A percentile compares a stretch with the other conserved stretches of the same genome.
Conservation (phyloP, 1,140 invertebrate species). For the Heliconius eleuchia region DNA sequence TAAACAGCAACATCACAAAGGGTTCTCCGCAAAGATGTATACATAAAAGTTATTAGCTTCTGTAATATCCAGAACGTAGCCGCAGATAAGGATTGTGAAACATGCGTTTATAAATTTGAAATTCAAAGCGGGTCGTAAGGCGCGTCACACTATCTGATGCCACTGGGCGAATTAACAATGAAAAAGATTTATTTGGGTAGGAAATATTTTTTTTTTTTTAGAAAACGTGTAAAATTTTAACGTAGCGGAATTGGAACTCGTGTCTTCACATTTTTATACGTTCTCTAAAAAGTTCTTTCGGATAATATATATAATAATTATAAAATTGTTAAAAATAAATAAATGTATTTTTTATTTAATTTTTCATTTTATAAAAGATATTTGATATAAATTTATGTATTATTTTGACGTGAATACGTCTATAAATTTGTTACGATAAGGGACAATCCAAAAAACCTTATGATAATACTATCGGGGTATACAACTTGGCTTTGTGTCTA, state of each 20-base stretch:
- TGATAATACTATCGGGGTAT: no score
- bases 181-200: neutral
- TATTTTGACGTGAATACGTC: no score
- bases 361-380: neutral
- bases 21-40: slow-evolving; percentile 6
- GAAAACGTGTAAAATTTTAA: no score
- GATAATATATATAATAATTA: no score
- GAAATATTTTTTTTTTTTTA: no score
- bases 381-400: neutral
- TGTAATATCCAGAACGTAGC: slow-evolving; percentile 28
- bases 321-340: no score
- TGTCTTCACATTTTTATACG: no score
- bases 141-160: slow-evolving; percentile 37
- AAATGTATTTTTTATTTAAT: no score
- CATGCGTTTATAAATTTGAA: slow-evolving; percentile 46
- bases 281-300: no score
- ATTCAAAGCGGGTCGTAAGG: slow-evolving; percentile 41
- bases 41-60: slow-evolving; percentile 38
- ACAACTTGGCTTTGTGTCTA: no score
- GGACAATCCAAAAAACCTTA: no score
- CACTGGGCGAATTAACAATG: slow-evolving; percentile 30
- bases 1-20: neutral
- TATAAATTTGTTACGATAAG: neutral
- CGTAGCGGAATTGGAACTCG: no score
- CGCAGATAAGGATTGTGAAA: slow-evolving; percentile 42